A percentile compares a stretch with the other conserved stretches of the same genome.
phyloP scores from a whole-genome alignment of 64 coral and sea anemone species.

The Stichodactyla helianthus region DNA sequence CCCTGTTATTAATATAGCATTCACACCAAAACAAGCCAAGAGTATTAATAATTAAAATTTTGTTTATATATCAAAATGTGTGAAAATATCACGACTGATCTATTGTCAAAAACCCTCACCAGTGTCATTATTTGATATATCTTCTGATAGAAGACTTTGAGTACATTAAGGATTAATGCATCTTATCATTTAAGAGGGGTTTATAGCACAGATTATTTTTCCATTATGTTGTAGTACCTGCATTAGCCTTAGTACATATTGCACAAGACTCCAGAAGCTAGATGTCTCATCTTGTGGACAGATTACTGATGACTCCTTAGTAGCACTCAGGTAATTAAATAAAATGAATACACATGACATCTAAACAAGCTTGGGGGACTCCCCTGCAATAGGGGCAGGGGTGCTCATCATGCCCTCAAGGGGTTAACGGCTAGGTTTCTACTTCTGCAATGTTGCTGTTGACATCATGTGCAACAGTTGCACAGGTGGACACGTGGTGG shows the following conservation, averaged over 20 bases:
- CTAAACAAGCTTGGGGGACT: no score
- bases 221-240: slow-evolving; percentile 58
- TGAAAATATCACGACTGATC: no score
- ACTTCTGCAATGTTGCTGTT: no score
- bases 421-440: no score
- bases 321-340: slow-evolving; percentile 68
- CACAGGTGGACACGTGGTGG: no score
- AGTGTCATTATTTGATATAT: no score
- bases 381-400: neutral
- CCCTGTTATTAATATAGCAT: no score
- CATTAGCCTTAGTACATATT: slow-evolving; percentile 92
- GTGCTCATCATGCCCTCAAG: no score
- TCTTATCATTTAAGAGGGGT: neutral
- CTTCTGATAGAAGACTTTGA: no score
- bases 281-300: slow-evolving; percentile 89
- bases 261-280: slow-evolving; percentile 60
- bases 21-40: neutral
- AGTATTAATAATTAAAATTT: neutral
- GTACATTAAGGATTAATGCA: neutral
- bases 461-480: no score
- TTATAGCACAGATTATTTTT: neutral
- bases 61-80: neutral
- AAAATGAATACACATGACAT: no score
- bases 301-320: slow-evolving; percentile 93
- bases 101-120: no score